Evolutionary conservation across 2,888 invertebrate species (phyloP).

Genomic region (Zygothrica quintamaculata): DNA sequence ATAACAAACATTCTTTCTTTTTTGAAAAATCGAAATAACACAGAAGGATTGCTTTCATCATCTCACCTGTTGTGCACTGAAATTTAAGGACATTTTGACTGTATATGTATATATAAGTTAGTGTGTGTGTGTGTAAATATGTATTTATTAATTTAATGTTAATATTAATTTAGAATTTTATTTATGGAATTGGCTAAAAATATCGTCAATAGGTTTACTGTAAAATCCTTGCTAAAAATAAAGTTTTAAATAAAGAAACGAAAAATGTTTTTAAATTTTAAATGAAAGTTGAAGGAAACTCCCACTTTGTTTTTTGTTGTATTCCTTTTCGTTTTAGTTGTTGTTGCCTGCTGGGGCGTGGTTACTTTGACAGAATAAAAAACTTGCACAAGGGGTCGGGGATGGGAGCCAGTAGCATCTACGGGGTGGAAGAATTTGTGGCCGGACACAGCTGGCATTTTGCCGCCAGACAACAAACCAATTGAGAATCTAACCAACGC

Average conservation of each 20-base stretch:
- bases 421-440: slow-evolving; percentile 10
- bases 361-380: too few species aligned
- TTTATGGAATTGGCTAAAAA: background rate
- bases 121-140: too few species aligned
- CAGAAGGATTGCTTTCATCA: too few species aligned
- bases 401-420: background rate
- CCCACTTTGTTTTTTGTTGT: slow-evolving; percentile 1
- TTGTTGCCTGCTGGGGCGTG: slow-evolving; percentile 56
- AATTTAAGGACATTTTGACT: slow-evolving; percentile 81
- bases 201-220: background rate
- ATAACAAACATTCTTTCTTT: too few species aligned
- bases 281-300: slow-evolving; percentile 13
- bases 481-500: slow-evolving; percentile 55
- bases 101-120: too few species aligned
- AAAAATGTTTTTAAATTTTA: slow-evolving; percentile 1
- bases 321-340: too few species aligned
- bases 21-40: too few species aligned
- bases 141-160: too few species aligned
- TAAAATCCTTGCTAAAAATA: slow-evolving; percentile 1
- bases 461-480: slow-evolving; percentile 49
- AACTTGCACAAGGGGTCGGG: background rate
- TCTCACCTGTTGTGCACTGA: slow-evolving; percentile 84
- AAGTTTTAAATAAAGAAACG: slow-evolving; percentile 5
- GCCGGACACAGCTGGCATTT: slow-evolving; percentile 55
- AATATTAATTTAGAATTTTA: slow-evolving; percentile 28